A percentile compares a stretch with the other conserved stretches of the same genome.
Conservation (phyloP, 1,140 invertebrate genomes). For the Drosophila pandora region DNA sequence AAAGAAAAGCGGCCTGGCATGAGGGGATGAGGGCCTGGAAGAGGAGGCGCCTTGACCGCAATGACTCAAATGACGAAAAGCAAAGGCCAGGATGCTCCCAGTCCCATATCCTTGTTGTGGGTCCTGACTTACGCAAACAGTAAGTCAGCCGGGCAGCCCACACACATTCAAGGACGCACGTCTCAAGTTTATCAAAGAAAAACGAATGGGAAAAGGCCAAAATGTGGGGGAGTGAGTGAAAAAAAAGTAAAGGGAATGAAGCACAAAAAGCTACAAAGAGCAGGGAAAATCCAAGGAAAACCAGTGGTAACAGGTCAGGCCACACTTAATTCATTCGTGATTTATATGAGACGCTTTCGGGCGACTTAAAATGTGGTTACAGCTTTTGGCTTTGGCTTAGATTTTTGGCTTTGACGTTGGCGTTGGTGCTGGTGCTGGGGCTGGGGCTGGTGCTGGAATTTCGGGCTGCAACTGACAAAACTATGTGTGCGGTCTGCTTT, state of each 20-base stretch:
- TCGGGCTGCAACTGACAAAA: conserved; percentile 55
- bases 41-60: conserved; percentile 65
- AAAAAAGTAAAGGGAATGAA: conserved; percentile 12
- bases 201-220: conserved; percentile 38
- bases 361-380: conserved; percentile 73
- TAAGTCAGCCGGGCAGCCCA: conserved; percentile 29
- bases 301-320: conserved; percentile 52
- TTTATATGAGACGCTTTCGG: conserved; percentile 76
- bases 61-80: conserved; percentile 71
- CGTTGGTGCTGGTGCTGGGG: background rate
- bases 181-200: conserved; percentile 79
- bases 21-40: background rate
- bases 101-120: conserved; percentile 56
- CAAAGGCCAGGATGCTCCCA: conserved; percentile 38
- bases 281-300: conserved; percentile 28
- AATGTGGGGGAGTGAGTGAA: conserved; percentile 9
- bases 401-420: conserved; percentile 15
- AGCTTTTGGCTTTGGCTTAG: conserved; percentile 50
- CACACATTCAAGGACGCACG: conserved; percentile 62
- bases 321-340: conserved; percentile 82
- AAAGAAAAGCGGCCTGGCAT: background rate
- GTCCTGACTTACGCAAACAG: conserved; percentile 73
- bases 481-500: conserved; percentile 68
- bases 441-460: background rate
- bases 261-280: conserved; percentile 36